Evolutionary conservation across 2,797 vertebrate genomes (phyloP).

Genomic region (Anniella stebbinsi): DNA sequence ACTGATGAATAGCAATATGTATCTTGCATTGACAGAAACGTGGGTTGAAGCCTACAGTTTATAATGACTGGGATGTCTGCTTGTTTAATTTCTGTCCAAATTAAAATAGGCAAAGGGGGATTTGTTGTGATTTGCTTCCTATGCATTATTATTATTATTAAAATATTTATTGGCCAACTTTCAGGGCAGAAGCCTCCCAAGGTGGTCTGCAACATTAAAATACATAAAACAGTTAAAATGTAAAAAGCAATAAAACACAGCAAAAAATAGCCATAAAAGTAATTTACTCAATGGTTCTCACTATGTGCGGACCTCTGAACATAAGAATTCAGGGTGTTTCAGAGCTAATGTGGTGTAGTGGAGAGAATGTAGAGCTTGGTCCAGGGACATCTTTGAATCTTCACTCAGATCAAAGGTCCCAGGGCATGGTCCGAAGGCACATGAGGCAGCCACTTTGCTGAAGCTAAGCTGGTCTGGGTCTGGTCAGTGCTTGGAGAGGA

Average conservation of each 20-base stretch:
- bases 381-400: neutral
- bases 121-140: neutral
- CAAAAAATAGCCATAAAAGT: too few relatives aligned
- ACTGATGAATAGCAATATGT: neutral
- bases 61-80: neutral
- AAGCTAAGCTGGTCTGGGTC: too few relatives aligned
- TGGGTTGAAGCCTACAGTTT: neutral
- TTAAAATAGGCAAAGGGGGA: slow-evolving; percentile 15
- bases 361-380: neutral
- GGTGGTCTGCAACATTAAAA: too few relatives aligned
- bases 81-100: slow-evolving; percentile 18
- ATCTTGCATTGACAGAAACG: neutral
- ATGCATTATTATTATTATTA: neutral
- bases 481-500: too few relatives aligned
- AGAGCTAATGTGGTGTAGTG: neutral
- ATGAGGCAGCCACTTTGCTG: too few relatives aligned
- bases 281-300: neutral
- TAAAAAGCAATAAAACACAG: too few relatives aligned
- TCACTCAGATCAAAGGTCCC: neutral
- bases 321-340: neutral
- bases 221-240: too few relatives aligned
- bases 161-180: too few relatives aligned
- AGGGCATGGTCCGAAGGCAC: too few relatives aligned
- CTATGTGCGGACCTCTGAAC: neutral
- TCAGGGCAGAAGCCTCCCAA: too few relatives aligned